Evolutionary conservation across 2,888 invertebrate genomes (phyloP), one percentile per base, ranked within the genome.

Genomic region (Adineta ricciae): DNA sequence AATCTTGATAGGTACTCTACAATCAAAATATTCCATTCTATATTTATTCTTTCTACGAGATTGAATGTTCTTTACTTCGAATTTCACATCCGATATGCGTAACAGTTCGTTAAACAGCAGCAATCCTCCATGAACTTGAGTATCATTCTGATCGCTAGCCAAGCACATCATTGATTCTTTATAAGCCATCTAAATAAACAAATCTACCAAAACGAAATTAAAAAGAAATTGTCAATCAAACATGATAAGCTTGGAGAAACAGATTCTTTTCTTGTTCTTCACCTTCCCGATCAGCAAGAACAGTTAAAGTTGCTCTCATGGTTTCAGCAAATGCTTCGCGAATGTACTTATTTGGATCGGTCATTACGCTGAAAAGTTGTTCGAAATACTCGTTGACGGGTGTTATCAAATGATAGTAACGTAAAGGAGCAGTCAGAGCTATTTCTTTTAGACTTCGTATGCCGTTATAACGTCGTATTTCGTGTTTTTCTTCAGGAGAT

Each of bases 241-340:
- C 73, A 36, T 78, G 38, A 78, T 78, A 78, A 24, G 73, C 73
- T 41, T 78, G 21, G 1, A 21, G 7, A 41, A 78, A 78, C 38
- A 19, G 19, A 72, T 72, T 38, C 19, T 78, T 38, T 78, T 78
- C 38, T 41, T 78, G 73, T n/a, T 78, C 73, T 78, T 78, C 36
- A 78, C 36, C 38, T 78, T 78, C 73, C 16, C 36, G 73, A 78
- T 78, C 73, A 41, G 41, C 41, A 16, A 78, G 41, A 9, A 78
- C 73, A 24, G 41, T n/a, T 7, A 78, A 36, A 24, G 73, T 78
- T 36, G 73, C 73, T 27, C 38, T 38, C 41, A 78, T 78, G 9
- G 73, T 78, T 78, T 78, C 73, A 1, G 73, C 73, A 78, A 78
- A 78, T 78, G 73, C 73, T 41, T 78, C 73, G 41, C 73, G 73